Base-by-base conservation (phyloP, 2,113 vertebrate genomes). In the Zeus faber region DNA sequence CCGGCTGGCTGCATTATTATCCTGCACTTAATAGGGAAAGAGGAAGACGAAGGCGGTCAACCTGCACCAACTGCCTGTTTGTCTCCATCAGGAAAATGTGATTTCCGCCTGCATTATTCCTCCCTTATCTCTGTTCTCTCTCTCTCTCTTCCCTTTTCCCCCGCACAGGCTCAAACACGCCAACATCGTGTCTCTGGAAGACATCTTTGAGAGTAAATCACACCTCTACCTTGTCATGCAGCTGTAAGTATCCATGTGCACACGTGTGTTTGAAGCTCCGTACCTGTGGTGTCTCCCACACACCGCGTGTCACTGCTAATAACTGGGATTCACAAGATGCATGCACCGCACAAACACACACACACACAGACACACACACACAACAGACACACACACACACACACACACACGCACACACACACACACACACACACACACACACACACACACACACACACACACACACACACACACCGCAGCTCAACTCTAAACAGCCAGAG, bases 151-250 rank as follows among this genome's bases (percentile, higher is more conserved):
- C n/a, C n/a, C n/a, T 22, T 18, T 59, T 5, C 44, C 21, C 74
- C 29, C 58, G 67, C 44, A 7, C 74, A 99, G 97, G 87, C 93
- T 98, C 72, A 98, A 99, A 84, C 97, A 99, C 31, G 84, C 94
- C 75, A 99, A 99, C 82, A 99, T 98, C 0, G 95, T 98, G 22
- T 94, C 96, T 50, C 86, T 99, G 91, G 95, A 99, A 79, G 97
- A 99, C 64, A 98, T 99, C 67, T 99, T 93, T 1, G 97, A 99
- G 85, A 98, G 89, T 48, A 87, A 94, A 74, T 92, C 93, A 18
- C 95, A 98, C 78, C 96, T 98, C 77, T 98, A 99, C 90, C 95
- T 99, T 84, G 88, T 98, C 90, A 99, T 98, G 97, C 95, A 99
- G 87, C 92, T 99, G 97, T 99, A 79, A 98, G 97, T 92, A 74